These are phyloP conservation scores for Paramuricea clavata DNA, from an alignment of 92 coral and sea anemone genomes.

Conservation along the genomic window DNA sequence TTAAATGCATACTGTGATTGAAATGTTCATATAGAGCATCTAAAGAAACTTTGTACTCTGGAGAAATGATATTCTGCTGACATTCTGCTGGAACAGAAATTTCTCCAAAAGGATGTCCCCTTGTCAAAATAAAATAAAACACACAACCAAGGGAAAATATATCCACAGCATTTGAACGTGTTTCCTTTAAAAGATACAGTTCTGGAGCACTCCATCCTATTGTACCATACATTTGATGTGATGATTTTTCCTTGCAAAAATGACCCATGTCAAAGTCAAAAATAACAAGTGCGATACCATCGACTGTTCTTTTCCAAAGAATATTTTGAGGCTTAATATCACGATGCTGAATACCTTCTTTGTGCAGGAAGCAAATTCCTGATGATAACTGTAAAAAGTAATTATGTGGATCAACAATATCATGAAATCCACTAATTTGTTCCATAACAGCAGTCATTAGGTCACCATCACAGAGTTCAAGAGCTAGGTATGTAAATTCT, in stretches of 20 bases:
- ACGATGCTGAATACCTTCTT: conserved; percentile 30
- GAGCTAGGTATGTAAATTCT: conserved; percentile 54
- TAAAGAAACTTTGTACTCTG: neutral
- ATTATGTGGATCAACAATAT: neutral
- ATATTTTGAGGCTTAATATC: conserved; percentile 53
- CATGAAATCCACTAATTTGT: neutral
- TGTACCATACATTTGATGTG: conserved; percentile 36
- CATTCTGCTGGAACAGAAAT: neutral
- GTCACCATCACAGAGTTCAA: conserved; percentile 46
- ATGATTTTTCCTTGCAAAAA: conserved; percentile 5
- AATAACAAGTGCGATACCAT: neutral
- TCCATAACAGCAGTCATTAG: conserved; percentile 22
- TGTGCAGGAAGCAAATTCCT: conserved; percentile 31
- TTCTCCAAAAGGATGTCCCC: conserved; percentile 47
- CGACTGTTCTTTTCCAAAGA: conserved; percentile 30
- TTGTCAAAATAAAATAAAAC: conserved; percentile 37
- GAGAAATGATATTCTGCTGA: neutral
- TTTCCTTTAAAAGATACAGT: conserved; percentile 1
- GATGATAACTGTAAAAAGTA: conserved; percentile 19
- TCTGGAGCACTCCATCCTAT: conserved; percentile 49
- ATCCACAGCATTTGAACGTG: conserved; percentile 30
- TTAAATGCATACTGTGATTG: neutral
- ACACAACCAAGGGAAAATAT: conserved; percentile 51
- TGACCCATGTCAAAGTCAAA: conserved; percentile 51
- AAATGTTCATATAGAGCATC: neutral